A percentile compares a stretch with the other conserved stretches of the same genome.
Conservation (phyloP, 2,797 vertebrate genomes). For the Buphagus erythrorhynchus region DNA sequence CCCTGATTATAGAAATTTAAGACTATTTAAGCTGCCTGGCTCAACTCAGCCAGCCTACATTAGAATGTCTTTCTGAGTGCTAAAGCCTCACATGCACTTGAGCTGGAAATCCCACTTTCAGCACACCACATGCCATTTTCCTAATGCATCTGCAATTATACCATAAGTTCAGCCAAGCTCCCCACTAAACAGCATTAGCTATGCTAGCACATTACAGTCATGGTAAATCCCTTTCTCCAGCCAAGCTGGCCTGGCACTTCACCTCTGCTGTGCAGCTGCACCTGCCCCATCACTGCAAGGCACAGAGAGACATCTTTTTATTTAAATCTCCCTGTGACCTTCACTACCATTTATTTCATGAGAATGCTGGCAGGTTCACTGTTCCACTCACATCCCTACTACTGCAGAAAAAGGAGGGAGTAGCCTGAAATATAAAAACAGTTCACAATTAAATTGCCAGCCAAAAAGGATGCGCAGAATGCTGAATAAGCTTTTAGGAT, state of each 20-base stretch:
- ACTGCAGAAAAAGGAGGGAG: not conserved
- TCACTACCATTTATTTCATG: not conserved
- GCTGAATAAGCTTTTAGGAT: not conserved
- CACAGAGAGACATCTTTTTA: not conserved
- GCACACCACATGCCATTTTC: not conserved
- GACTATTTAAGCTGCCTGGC: not conserved
- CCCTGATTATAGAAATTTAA: not conserved
- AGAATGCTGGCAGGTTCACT: not conserved
- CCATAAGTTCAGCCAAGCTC: not conserved
- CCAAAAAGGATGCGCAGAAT: not conserved
- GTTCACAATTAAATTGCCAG: not conserved
- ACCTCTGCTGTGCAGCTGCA: not conserved
- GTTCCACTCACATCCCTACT: not conserved
- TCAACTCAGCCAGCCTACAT: not conserved
- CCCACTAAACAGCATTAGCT: constrained; percentile 8
- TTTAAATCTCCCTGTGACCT: not conserved
- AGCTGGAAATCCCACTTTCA: not conserved
- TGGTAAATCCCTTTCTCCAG: not conserved
- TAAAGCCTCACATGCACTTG: not conserved
- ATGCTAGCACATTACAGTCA: not conserved
- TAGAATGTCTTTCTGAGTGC: not conserved
- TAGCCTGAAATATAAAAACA: not conserved
- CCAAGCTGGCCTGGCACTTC: not conserved
- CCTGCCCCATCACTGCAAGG: not conserved
- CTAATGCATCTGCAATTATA: not conserved